Evolutionary conservation across 2,113 vertebrate genomes (phyloP).

Genomic region (Bungarus multicinctus): DNA sequence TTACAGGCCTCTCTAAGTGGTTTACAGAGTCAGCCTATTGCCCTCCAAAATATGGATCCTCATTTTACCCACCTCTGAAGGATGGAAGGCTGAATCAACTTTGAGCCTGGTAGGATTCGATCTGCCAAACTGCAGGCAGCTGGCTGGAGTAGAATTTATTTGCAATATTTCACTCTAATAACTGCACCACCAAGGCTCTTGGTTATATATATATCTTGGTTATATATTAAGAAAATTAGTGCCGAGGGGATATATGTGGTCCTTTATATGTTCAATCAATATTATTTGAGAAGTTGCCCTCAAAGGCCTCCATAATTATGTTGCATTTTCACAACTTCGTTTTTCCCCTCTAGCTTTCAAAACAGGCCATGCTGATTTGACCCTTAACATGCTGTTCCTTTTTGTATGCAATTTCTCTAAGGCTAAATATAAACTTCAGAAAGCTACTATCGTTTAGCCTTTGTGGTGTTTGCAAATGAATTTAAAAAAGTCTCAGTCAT

Average conservation of each 20-base stretch:
- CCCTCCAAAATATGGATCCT: too few relatives aligned
- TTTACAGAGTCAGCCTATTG: too few relatives aligned
- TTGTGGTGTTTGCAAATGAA: constrained; percentile 32
- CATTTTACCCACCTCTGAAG: too few relatives aligned
- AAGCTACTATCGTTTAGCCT: background rate
- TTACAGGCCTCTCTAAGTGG: too few relatives aligned
- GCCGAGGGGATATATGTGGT: background rate
- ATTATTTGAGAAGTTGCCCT: background rate
- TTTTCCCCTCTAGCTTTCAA: background rate
- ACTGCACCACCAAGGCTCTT: too few relatives aligned
- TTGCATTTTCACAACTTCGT: background rate
- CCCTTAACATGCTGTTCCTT: constrained; percentile 22
- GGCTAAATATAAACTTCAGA: constrained; percentile 5
- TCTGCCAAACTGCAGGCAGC: too few relatives aligned
- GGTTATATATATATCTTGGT: background rate
- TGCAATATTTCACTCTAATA: too few relatives aligned
- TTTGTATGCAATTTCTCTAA: background rate
- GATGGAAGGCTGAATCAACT: too few relatives aligned
- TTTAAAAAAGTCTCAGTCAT: constrained; percentile 25
- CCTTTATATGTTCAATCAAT: background rate
- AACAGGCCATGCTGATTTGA: constrained; percentile 7
- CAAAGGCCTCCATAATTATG: background rate
- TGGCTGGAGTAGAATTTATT: too few relatives aligned
- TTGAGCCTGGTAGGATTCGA: too few relatives aligned
- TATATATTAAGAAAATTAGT: background rate